These are phyloP conservation scores for Pipistrellus kuhlii DNA, from an alignment of 2,797 vertebrate species.

Conservation along the genomic window DNA sequence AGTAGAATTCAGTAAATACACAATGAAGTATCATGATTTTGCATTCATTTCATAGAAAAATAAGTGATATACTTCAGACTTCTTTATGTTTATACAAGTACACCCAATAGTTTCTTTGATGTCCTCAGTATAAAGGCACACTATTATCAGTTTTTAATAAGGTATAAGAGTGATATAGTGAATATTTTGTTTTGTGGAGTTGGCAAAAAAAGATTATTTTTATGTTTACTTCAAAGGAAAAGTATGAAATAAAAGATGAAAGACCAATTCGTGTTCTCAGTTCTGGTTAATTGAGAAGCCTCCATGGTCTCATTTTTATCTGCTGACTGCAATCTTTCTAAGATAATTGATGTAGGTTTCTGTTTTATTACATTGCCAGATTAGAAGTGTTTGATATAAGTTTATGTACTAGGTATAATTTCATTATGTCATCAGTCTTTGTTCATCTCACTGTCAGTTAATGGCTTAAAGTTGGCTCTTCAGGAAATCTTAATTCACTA, in stretches of 20 bases:
- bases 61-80: slow-evolving; percentile 59
- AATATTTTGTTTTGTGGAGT: slow-evolving; percentile 79
- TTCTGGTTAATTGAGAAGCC: slow-evolving; percentile 67
- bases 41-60: slow-evolving; percentile 67
- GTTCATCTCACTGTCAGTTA: slow-evolving; percentile 68
- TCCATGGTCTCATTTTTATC: neutral
- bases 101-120: slow-evolving; percentile 73
- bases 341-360: slow-evolving; percentile 65
- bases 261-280: slow-evolving; percentile 3
- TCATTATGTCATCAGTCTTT: slow-evolving; percentile 71
- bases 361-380: slow-evolving; percentile 74
- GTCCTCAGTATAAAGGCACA: slow-evolving; percentile 71
- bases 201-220: slow-evolving; percentile 80
- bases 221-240: slow-evolving; percentile 78
- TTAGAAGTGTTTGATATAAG: slow-evolving; percentile 69
- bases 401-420: slow-evolving; percentile 75
- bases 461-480: slow-evolving; percentile 74
- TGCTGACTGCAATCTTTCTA: slow-evolving; percentile 32
- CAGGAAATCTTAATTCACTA: slow-evolving; percentile 76
- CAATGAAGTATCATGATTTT: slow-evolving; percentile 55
- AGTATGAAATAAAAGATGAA: slow-evolving; percentile 79
- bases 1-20: slow-evolving; percentile 45
- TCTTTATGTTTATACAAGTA: slow-evolving; percentile 69
- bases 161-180: slow-evolving; percentile 74
- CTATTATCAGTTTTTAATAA: slow-evolving; percentile 77